Evolutionary conservation across 2,888 invertebrate species (phyloP).

Genomic region (Pegoplata infirma): DNA sequence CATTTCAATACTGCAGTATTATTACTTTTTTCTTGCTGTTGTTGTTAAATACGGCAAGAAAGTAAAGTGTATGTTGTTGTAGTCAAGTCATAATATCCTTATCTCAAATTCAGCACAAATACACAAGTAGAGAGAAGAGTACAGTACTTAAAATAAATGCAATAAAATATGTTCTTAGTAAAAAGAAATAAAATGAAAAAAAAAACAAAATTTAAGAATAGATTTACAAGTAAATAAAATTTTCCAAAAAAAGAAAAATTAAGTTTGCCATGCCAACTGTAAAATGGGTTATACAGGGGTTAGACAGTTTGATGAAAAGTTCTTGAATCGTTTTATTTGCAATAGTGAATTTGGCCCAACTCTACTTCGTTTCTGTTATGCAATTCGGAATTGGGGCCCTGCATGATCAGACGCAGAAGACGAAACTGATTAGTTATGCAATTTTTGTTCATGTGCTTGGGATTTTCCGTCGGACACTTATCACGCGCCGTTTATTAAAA

Average conservation of each 20-base stretch:
- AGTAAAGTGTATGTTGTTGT: background rate
- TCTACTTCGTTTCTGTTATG: too few species aligned
- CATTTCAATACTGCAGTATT: background rate
- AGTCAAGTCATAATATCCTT: background rate
- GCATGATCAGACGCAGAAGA: too few species aligned
- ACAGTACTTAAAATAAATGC: constrained; percentile 41
- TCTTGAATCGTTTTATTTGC: background rate
- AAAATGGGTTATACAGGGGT: background rate
- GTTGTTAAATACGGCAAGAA: background rate
- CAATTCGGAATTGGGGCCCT: too few species aligned
- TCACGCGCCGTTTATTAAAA: too few species aligned
- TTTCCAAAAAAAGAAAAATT: background rate
- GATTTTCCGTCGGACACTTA: too few species aligned
- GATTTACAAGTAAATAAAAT: constrained; percentile 47
- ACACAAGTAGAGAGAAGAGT: background rate
- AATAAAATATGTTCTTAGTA: constrained; percentile 38
- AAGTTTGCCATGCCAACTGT: background rate
- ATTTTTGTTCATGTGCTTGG: too few species aligned
- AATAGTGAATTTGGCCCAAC: background rate
- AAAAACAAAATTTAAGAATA: constrained; percentile 27
- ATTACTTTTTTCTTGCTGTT: too few species aligned
- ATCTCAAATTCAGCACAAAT: background rate
- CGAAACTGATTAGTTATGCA: too few species aligned
- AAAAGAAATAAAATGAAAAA: constrained; percentile 20
- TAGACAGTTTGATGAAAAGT: too few species aligned